Evolutionary conservation across 2,113 vertebrate species (phyloP), one percentile per base, ranked within the genome.

Genomic region (Pterophyllum scalare): DNA sequence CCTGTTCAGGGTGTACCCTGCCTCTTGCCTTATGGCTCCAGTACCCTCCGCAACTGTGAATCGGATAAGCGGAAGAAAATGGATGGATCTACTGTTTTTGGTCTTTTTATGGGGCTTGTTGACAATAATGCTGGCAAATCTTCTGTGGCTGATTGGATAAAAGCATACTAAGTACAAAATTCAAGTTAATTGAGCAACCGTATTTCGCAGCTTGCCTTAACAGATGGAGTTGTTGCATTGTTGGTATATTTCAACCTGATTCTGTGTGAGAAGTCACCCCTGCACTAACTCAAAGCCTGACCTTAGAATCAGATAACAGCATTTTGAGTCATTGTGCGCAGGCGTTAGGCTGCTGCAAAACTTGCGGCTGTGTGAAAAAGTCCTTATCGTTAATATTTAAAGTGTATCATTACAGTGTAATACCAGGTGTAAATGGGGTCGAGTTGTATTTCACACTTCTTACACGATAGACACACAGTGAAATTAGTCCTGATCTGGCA

Each of bases 401-500:
- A 28, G 15, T 12, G 24, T 49, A 60, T 11, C 0, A 3, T 13
- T 72, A 19, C 24, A 20, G 14, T 52, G 28, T 22, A n/a, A 60
- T 28, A 35, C 11, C 61, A 62, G 85, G 52, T 82, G 59, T 75
- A 26, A 79, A 83, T 33, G 75, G n/a, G 24, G 38, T 75, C 35
- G 2, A 1, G n/a, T n/a, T 3, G 43, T 52, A 52, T 52, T 40
- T 24, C 19, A 22, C 10, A n/a, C 7, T 86, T 84, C 60, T 59
- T 31, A 35, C 60, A 24, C 24, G 38, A 46, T 35, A 52, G 46
- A 46, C 52, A 40, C 33, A 22, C 19, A 2, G 62, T 12, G 52
- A 57, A 49, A 9, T 57, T 26, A 7, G 58, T 74, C 43, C 59
- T 61, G 52, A 85, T 24, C 61, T 5, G 60, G 72, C 82, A 75